A percentile compares a stretch with the other conserved stretches of the same genome.
Evolutionary conservation across 2,797 vertebrate genomes (phyloP).

Genomic region (Anguilla megastoma): DNA sequence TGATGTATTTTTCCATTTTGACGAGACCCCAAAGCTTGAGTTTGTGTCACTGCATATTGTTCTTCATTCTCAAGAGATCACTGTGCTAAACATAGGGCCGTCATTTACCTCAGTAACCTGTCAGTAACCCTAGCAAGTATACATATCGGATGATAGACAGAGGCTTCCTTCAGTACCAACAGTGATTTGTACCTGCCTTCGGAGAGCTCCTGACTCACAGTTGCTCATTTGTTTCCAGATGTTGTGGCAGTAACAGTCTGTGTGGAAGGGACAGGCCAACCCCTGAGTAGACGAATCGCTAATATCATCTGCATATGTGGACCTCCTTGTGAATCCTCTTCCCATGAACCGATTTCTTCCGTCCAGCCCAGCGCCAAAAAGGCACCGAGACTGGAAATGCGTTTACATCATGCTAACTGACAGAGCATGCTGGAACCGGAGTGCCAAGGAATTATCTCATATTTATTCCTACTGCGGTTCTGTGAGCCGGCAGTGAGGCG

Average conservation of each 20-base stretch:
- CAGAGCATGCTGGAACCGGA: not conserved
- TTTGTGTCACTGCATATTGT: too few relatives aligned
- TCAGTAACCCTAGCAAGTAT: too few relatives aligned
- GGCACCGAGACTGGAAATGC: not conserved
- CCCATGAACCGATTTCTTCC: slow-evolving; percentile 17
- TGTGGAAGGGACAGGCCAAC: not conserved
- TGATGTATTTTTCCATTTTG: too few relatives aligned
- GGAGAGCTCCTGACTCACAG: not conserved
- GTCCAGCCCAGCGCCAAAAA: not conserved
- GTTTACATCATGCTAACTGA: not conserved
- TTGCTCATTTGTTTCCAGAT: not conserved
- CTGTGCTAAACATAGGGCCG: too few relatives aligned
- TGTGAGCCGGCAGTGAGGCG: slow-evolving; percentile 8
- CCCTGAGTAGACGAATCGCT: not conserved
- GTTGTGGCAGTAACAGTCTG: not conserved
- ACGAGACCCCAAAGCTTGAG: too few relatives aligned
- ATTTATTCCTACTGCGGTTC: slow-evolving; percentile 15
- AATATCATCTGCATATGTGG: not conserved
- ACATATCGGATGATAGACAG: too few relatives aligned
- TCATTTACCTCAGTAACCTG: too few relatives aligned
- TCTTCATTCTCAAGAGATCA: too few relatives aligned
- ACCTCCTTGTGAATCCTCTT: not conserved
- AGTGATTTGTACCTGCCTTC: not conserved
- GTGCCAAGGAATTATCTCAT: slow-evolving; percentile 8
- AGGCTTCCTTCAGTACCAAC: not conserved